Evolutionary conservation across 2,888 invertebrate genomes (phyloP).

Genomic region (Myopa tessellatipennis): DNA sequence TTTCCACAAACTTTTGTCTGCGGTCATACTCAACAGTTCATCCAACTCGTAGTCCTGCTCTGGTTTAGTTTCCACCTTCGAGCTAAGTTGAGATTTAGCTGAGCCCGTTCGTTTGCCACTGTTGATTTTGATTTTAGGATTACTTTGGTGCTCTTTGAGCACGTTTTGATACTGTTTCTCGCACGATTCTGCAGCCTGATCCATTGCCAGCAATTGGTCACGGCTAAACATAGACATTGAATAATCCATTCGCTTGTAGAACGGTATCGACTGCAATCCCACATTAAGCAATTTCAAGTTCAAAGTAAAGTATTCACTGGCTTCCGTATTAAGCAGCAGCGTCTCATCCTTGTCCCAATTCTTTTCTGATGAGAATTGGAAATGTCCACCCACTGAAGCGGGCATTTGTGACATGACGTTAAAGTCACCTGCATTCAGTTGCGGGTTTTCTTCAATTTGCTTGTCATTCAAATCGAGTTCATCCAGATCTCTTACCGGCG

Average conservation of each 20-base stretch:
- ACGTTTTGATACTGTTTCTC: slow-evolving; percentile 60
- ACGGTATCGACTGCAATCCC: slow-evolving; percentile 69
- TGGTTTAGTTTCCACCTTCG: slow-evolving; percentile 18
- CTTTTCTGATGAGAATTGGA: slow-evolving; percentile 68
- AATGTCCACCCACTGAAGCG: slow-evolving; percentile 64
- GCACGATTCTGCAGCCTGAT: slow-evolving; percentile 59
- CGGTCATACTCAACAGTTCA: slow-evolving; percentile 60
- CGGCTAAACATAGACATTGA: slow-evolving; percentile 65
- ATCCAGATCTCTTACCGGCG: slow-evolving; percentile 30
- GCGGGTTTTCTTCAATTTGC: slow-evolving; percentile 57
- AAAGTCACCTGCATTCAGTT: slow-evolving; percentile 66
- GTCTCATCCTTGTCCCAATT: slow-evolving; percentile 65
- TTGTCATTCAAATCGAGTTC: slow-evolving; percentile 50
- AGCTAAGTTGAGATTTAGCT: slow-evolving; percentile 45
- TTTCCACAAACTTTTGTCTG: slow-evolving; percentile 39
- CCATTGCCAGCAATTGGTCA: slow-evolving; percentile 60
- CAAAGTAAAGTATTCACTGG: slow-evolving; percentile 67
- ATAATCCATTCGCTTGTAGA: slow-evolving; percentile 67
- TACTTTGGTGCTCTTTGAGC: slow-evolving; percentile 53
- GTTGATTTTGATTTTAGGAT: slow-evolving; percentile 48
- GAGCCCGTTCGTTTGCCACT: slow-evolving; percentile 47
- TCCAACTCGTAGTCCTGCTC: slow-evolving; percentile 60
- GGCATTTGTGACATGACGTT: slow-evolving; percentile 64
- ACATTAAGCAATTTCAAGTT: slow-evolving; percentile 66
- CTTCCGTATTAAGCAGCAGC: slow-evolving; percentile 59